Base-by-base conservation (phyloP, 1,140 invertebrate genomes). In the Eumeta japonica region DNA sequence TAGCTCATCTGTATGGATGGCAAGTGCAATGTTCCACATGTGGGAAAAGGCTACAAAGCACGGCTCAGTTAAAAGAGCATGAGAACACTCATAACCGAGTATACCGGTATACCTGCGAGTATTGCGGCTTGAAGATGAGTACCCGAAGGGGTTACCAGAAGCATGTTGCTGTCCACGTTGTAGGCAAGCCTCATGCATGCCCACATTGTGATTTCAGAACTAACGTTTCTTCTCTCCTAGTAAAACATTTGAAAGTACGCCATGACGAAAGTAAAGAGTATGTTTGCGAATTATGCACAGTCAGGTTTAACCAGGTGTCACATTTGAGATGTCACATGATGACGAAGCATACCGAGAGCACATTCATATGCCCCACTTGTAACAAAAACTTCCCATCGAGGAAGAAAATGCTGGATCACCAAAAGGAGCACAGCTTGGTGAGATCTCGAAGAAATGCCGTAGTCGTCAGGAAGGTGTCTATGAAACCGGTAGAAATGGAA, bases 1-100 rank as follows among this genome's bases (percentile, higher is more conserved):
- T 28, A 3, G 28, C 16, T 0, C 55, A 58, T 27, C 30, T 42
- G 18, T 20, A 10, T 3, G 43, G 37, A 2, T 38, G 27, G 18
- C 2, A 18, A 5, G 41, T 43, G 9, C 55, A 55, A 28, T 58
- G 55, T 14, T 44, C 48, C 5, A 29, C 37, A n/a, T 58, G 55
- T 10, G 55, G 48, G 0, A 58, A 58, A 19, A 44, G 20, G 5
- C 46, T 52, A 7, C 29, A 28, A 2, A 55, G 43, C 20, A 18
- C 14, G 1, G 16, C 24, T 0, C 46, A 50, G 39, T 47, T 57
- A 24, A 19, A 34, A 1, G 55, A 58, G 16, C 55, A 58, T 36
- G 30, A 30, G n/a, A 52, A 55, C 12, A 49, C 38, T 3, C 55
- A 58, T 28, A 40, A 49, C 5, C 46, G 35, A 39, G 32, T 52